These are phyloP conservation scores for Callipepla californica DNA, from an alignment of 2,113 vertebrate genomes.

Conservation along the genomic window DNA sequence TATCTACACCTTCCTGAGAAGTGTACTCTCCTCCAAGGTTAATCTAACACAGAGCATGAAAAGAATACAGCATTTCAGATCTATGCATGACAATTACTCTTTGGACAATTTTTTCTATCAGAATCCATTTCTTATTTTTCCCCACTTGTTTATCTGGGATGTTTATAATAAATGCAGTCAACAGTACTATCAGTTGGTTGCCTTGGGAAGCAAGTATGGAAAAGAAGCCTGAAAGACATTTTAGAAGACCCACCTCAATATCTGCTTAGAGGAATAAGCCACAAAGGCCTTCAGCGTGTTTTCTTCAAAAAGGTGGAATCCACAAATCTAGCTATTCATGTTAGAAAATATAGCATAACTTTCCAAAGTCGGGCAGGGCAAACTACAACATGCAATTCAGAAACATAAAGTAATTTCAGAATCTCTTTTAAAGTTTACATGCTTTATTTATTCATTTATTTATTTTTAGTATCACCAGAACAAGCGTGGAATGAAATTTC, in stretches of 20 bases:
- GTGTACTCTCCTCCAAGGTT: conserved; percentile 55
- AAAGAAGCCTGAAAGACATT: conserved; percentile 10
- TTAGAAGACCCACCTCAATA: conserved; percentile 54
- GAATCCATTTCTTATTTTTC: conserved; percentile 11
- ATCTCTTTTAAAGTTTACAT: neutral
- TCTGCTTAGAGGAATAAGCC: conserved; percentile 16
- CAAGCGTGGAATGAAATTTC: neutral
- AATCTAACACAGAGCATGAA: conserved; percentile 58
- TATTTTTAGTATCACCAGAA: neutral
- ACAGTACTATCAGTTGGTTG: neutral
- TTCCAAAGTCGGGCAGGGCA: conserved; percentile 18
- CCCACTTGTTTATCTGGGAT: neutral
- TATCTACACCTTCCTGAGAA: conserved; percentile 44
- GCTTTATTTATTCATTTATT: too few species aligned
- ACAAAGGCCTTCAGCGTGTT: neutral
- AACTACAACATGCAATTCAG: neutral
- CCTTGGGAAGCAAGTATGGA: conserved; percentile 7
- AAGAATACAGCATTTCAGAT: conserved; percentile 60
- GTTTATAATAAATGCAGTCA: conserved; percentile 58
- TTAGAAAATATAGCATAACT: neutral
- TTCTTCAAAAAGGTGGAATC: conserved; percentile 2
- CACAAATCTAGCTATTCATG: conserved; percentile 18
- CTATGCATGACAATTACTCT: conserved; percentile 67
- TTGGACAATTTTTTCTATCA: conserved; percentile 23
- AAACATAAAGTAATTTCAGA: conserved; percentile 40